Evolutionary conservation across 92 coral and sea anemone genomes (phyloP).

Genomic region (Zoanthus sociatus): DNA sequence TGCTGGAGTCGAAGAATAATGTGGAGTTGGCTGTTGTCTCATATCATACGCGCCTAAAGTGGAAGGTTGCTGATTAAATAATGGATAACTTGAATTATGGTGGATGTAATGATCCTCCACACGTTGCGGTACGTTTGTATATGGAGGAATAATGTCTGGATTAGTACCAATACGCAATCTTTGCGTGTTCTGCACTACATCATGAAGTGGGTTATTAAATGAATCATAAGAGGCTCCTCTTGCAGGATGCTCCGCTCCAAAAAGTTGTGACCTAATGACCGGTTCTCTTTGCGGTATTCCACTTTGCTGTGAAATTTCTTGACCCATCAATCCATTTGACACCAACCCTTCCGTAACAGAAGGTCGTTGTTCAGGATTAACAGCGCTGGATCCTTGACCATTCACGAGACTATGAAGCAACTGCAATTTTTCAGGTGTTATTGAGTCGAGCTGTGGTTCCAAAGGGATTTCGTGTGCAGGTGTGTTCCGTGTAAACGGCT

Average conservation of each 20-base stretch:
- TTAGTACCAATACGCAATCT: slow-evolving; percentile 6
- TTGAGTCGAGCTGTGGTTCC: slow-evolving; percentile 26
- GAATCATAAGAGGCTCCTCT: not conserved
- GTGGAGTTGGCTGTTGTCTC: not conserved
- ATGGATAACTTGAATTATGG: not conserved
- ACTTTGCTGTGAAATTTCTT: not conserved
- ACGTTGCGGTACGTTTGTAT: slow-evolving; percentile 11
- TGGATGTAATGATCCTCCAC: not conserved
- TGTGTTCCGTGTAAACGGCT: not conserved
- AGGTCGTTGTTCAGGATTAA: not conserved
- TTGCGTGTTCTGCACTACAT: slow-evolving; percentile 20
- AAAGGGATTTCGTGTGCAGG: not conserved
- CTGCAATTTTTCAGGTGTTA: slow-evolving; percentile 16
- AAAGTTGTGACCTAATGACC: not conserved
- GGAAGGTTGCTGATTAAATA: not conserved
- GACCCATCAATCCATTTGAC: slow-evolving; percentile 6
- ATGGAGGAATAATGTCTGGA: not conserved
- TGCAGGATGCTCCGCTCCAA: not conserved
- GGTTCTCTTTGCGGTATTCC: not conserved
- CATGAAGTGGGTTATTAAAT: slow-evolving; percentile 11
- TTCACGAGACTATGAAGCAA: slow-evolving; percentile 12
- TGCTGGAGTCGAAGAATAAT: not conserved
- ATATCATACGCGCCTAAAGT: not conserved
- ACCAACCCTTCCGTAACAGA: not conserved
- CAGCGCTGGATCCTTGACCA: not conserved